Percentiles rank a stretch among this genome's conserved stretches.
phyloP scores from a whole-genome alignment of 2,888 invertebrate species.

The Coenonympha arcania region DNA sequence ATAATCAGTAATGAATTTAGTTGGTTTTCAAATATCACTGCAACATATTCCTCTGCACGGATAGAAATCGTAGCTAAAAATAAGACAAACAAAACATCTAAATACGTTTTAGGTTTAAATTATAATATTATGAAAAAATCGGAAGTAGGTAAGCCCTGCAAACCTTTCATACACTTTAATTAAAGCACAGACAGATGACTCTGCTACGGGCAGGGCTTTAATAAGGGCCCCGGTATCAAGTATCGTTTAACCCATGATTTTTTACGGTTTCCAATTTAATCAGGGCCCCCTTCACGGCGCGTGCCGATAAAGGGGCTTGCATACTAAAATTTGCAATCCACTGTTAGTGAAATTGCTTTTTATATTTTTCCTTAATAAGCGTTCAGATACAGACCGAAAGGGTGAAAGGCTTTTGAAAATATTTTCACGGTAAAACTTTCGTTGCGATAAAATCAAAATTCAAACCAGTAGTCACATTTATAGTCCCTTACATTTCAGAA shows the following conservation, averaged over 20 bases:
- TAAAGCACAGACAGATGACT: constrained; percentile 15
- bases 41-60: no score
- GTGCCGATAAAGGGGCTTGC: constrained; percentile 20
- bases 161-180: constrained; percentile 9
- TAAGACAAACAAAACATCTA: no score
- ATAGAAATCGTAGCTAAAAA: no score
- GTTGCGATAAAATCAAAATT: no score
- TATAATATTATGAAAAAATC: neutral
- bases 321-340: constrained; percentile 9
- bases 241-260: constrained; percentile 26
- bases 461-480: no score
- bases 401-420: neutral
- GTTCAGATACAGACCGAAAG: neutral
- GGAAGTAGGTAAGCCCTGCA: neutral
- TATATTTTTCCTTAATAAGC: neutral
- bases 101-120: no score
- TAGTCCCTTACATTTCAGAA: no score
- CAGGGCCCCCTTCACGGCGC: constrained; percentile 16
- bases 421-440: no score
- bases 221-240: constrained; percentile 22
- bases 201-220: constrained; percentile 13
- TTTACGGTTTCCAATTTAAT: constrained; percentile 32
- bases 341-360: neutral
- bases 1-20: no score
- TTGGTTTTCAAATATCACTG: no score